phyloP scores from a whole-genome alignment of 2,797 vertebrate genomes.

The Nannoperca australis region DNA sequence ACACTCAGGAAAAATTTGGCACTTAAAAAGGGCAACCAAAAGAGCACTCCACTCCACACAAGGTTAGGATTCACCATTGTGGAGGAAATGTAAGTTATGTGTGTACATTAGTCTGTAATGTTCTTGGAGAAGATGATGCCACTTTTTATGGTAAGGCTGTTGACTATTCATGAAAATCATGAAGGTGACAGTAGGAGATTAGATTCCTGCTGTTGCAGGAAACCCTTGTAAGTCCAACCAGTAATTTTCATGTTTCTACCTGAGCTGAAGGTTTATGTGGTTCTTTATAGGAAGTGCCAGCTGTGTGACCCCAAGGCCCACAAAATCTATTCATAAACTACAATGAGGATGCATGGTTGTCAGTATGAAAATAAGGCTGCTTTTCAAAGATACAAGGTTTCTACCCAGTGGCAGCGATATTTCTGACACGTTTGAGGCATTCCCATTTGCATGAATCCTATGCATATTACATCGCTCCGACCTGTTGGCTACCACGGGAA shows the following conservation, averaged over 20 bases:
- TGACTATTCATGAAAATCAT: constrained; percentile 81
- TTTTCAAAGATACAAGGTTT: constrained; percentile 72
- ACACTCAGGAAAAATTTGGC: constrained; percentile 54
- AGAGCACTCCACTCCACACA: constrained; percentile 45
- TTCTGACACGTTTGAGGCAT: constrained; percentile 74
- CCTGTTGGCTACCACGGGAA: constrained; percentile 77
- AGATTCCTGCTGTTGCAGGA: constrained; percentile 68
- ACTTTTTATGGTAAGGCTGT: constrained; percentile 73
- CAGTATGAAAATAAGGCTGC: constrained; percentile 69
- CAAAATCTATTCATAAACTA: constrained; percentile 73
- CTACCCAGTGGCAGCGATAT: constrained; percentile 67
- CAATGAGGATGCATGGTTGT: constrained; percentile 70
- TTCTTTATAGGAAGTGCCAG: constrained; percentile 77
- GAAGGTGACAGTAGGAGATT: constrained; percentile 69
- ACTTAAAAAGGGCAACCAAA: constrained; percentile 64
- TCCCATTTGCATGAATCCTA: constrained; percentile 80
- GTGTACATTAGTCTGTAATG: constrained; percentile 77
- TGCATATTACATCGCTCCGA: constrained; percentile 78
- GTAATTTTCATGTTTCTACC: constrained; percentile 75
- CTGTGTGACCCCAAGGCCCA: constrained; percentile 75
- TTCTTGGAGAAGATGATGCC: constrained; percentile 72
- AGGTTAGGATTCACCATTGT: constrained; percentile 68
- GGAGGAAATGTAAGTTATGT: constrained; percentile 76
- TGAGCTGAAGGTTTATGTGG: constrained; percentile 73
- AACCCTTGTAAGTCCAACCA: constrained; percentile 70